These are phyloP conservation scores for Mormyrus iriodes DNA, from an alignment of 2,113 vertebrate genomes.

Conservation along the genomic window DNA sequence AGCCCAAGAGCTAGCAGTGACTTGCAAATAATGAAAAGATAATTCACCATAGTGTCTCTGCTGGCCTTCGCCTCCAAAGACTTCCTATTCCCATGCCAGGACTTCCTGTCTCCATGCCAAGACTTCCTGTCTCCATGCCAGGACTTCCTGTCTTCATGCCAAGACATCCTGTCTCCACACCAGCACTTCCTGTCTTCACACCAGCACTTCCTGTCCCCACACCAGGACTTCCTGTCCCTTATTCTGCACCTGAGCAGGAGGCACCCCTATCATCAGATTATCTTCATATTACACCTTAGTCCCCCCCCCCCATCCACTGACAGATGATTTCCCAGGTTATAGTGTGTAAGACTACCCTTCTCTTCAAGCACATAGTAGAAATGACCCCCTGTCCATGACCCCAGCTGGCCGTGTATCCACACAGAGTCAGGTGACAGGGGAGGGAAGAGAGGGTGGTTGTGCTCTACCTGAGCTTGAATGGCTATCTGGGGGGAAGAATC, in stretches of 20 bases:
- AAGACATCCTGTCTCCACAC: neutral
- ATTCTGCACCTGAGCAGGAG: neutral
- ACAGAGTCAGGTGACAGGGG: neutral
- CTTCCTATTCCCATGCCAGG: neutral
- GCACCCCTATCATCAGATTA: neutral
- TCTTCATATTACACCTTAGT: neutral
- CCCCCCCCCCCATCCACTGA: neutral
- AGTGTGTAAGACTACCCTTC: neutral
- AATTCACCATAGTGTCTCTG: neutral
- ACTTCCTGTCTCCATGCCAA: neutral
- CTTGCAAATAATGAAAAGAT: neutral
- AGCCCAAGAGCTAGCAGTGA: neutral
- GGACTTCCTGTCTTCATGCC: neutral
- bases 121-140: neutral
- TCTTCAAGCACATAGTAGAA: neutral
- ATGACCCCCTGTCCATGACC: neutral
- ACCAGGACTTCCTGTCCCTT: neutral
- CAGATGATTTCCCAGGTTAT: neutral
- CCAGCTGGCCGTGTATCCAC: neutral
- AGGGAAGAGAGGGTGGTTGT: neutral
- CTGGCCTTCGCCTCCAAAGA: neutral
- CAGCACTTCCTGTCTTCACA: neutral
- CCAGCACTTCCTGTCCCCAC: neutral
- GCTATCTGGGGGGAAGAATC: slow-evolving; percentile 6
- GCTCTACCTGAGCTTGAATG: slow-evolving; percentile 15